phyloP scores from a whole-genome alignment of 2,888 invertebrate species.

The Tachina fera region DNA sequence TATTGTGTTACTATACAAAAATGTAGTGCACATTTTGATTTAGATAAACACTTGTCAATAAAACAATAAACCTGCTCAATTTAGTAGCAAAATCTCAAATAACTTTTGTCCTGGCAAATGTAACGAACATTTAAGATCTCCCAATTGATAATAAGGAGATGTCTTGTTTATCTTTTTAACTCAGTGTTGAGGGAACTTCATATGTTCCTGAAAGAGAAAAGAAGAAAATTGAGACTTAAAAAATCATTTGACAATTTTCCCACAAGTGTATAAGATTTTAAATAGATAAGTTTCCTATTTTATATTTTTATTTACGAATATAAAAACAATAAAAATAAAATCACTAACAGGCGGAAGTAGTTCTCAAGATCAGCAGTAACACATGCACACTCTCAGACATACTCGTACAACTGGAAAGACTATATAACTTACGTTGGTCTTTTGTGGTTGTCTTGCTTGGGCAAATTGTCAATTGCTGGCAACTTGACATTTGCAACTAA shows the following conservation, averaged over 20 bases:
- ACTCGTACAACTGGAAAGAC: not conserved
- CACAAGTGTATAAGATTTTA: constrained; percentile 65
- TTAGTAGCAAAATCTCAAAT: constrained; percentile 68
- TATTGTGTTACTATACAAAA: constrained; percentile 33
- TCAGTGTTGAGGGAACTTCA: no score
- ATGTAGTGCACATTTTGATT: constrained; percentile 7
- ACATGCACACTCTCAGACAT: constrained; percentile 30
- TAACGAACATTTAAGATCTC: constrained; percentile 56
- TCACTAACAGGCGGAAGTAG: constrained; percentile 51
- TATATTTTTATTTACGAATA: not conserved
- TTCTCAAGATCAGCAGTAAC: constrained; percentile 50
- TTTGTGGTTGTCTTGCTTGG: constrained; percentile 51
- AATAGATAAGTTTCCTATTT: constrained; percentile 33
- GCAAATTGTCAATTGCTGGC: constrained; percentile 56
- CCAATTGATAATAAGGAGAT: constrained; percentile 38
- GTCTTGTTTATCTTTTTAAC: not conserved
- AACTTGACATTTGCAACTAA: constrained; percentile 69
- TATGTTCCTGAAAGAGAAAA: not conserved
- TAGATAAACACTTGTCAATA: constrained; percentile 46
- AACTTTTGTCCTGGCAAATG: constrained; percentile 32
- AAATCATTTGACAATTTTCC: constrained; percentile 63
- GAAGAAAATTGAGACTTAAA: constrained; percentile 3
- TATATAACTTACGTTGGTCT: constrained; percentile 50
- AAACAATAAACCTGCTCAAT: constrained; percentile 62
- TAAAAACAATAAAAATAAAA: constrained; percentile 31